phyloP scores from a whole-genome alignment of 2,888 invertebrate species.

The Thymelicus lineola region DNA sequence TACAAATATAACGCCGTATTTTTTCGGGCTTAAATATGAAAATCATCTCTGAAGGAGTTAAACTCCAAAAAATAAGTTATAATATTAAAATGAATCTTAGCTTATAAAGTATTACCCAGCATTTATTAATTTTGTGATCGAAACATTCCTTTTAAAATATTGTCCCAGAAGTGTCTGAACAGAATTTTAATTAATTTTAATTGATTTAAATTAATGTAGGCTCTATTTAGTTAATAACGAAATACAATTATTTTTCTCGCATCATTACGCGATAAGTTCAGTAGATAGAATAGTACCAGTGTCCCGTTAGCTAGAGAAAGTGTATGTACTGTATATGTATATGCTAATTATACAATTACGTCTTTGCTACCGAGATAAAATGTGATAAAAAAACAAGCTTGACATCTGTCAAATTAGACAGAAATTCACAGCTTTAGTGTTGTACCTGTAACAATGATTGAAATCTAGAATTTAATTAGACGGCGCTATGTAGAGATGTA shows the following conservation, averaged over 20 bases:
- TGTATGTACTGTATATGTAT: slow-evolving; percentile 74
- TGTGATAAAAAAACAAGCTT: slow-evolving; percentile 15
- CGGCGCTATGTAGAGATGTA: not conserved
- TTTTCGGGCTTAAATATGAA: too few species aligned
- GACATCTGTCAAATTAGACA: slow-evolving; percentile 22
- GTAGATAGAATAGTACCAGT: slow-evolving; percentile 69
- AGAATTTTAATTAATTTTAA: slow-evolving; percentile 1
- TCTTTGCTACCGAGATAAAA: slow-evolving; percentile 33
- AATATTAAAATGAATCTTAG: too few species aligned
- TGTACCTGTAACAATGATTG: not conserved
- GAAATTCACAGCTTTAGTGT: not conserved
- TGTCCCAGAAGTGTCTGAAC: too few species aligned
- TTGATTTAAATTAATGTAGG: too few species aligned
- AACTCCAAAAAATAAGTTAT: too few species aligned
- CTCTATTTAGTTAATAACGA: not conserved
- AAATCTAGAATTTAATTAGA: not conserved
- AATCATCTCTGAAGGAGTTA: too few species aligned
- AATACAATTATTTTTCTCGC: slow-evolving; percentile 17
- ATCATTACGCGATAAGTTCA: slow-evolving; percentile 37
- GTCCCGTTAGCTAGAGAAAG: slow-evolving; percentile 81
- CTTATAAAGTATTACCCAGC: too few species aligned
- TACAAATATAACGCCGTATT: too few species aligned
- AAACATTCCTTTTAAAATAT: too few species aligned
- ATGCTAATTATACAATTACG: slow-evolving; percentile 82
- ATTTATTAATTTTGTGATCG: too few species aligned